A percentile compares a stretch with the other conserved stretches of the same genome.
These are phyloP conservation scores for Vanacampus margaritifer DNA, from an alignment of 2,113 vertebrate genomes.

Conservation along the genomic window DNA sequence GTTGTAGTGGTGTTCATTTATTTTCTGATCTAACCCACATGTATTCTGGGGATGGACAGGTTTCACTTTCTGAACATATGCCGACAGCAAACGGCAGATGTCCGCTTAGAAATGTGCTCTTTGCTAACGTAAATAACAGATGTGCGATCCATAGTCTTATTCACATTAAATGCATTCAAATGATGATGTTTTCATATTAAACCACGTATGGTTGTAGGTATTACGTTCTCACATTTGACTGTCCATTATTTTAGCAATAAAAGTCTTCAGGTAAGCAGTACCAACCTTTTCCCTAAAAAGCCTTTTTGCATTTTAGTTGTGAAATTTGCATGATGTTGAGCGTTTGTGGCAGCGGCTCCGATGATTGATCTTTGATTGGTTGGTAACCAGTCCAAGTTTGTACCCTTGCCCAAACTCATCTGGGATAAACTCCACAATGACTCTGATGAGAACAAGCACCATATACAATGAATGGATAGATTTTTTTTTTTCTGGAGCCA, in stretches of 20 bases:
- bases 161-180: background rate
- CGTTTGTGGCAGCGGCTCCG: background rate
- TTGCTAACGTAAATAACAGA: background rate
- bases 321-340: background rate
- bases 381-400: too few relatives aligned
- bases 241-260: background rate
- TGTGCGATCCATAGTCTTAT: background rate
- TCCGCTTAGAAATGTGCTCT: constrained; percentile 31
- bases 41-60: constrained; percentile 45
- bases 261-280: background rate
- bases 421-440: too few relatives aligned
- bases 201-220: background rate
- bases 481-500: too few relatives aligned
- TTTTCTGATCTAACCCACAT: constrained; percentile 57
- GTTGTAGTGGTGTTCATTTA: constrained; percentile 59
- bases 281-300: background rate
- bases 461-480: too few relatives aligned
- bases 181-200: background rate
- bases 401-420: too few relatives aligned
- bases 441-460: too few relatives aligned
- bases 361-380: too few relatives aligned
- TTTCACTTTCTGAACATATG: constrained; percentile 42
- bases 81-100: constrained; percentile 11
- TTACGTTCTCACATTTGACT: background rate
- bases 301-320: background rate